Percentiles rank a stretch among this genome's conserved stretches.
phyloP scores from a whole-genome alignment of 2,888 invertebrate genomes.

The Molorchus minor region DNA sequence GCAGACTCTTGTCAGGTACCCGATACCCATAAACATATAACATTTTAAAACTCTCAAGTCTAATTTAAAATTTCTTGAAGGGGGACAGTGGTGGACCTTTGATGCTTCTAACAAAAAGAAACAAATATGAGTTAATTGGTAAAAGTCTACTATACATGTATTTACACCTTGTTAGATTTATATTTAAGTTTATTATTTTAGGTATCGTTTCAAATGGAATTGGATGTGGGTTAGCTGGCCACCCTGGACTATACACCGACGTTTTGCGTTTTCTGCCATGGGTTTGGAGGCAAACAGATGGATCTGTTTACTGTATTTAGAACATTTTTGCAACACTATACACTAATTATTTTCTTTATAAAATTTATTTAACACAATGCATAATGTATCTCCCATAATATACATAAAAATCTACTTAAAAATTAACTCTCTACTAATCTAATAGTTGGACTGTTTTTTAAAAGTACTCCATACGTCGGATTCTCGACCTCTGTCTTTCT shows the following conservation, averaged over 20 bases:
- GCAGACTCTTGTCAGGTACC: conserved; percentile 20
- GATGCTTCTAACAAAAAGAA: conserved; percentile 3
- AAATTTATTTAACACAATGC: too few relatives aligned
- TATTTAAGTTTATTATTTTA: conserved; percentile 2
- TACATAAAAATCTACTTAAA: not conserved
- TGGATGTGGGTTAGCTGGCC: conserved; percentile 17
- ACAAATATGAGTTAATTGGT: conserved; percentile 21
- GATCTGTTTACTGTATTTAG: conserved; percentile 18
- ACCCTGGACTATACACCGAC: conserved; percentile 21
- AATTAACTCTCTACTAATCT: not conserved
- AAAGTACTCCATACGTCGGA: not conserved
- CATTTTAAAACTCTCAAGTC: not conserved
- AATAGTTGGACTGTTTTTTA: not conserved
- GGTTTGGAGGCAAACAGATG: conserved; percentile 26
- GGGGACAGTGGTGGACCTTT: conserved; percentile 24
- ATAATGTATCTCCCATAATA: not conserved
- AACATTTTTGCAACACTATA: not conserved
- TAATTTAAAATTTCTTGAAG: conserved; percentile 1
- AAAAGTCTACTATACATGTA: not conserved
- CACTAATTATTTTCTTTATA: too few relatives aligned
- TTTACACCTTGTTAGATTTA: not conserved
- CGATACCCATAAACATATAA: not conserved
- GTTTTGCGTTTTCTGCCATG: conserved; percentile 13
- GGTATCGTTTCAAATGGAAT: conserved; percentile 22
- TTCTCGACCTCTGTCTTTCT: not conserved